Percentiles rank a stretch among this genome's conserved stretches.
Evolutionary conservation across 1,140 invertebrate species (phyloP).

Genomic region (Muscidifurax raptorellus): DNA sequence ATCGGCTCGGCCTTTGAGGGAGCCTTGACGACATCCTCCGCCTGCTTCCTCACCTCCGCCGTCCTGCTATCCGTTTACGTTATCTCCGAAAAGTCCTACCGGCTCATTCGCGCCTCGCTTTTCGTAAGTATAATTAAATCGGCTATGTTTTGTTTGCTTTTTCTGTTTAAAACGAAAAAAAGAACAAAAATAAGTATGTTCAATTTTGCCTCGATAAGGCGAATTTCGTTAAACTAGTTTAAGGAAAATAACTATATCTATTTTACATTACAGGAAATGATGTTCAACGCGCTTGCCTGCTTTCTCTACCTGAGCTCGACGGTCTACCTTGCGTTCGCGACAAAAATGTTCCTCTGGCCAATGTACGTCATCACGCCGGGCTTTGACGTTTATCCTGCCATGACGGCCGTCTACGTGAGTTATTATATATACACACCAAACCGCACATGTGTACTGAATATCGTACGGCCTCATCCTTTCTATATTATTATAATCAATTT

Average conservation of each 20-base stretch:
- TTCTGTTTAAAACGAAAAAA: no score
- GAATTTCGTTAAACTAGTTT: no score
- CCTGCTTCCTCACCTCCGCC: conserved; percentile 83
- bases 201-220: no score
- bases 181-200: no score
- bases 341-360: conserved; percentile 84
- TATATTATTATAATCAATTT: background rate
- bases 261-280: conserved; percentile 79
- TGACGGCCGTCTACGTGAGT: conserved; percentile 90
- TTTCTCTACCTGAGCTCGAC: conserved; percentile 86
- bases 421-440: background rate
- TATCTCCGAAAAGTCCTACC: conserved; percentile 84
- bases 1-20: conserved; percentile 85
- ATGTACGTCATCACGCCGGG: conserved; percentile 77
- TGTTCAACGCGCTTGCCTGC: conserved; percentile 85
- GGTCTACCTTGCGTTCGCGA: conserved; percentile 84
- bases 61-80: conserved; percentile 85
- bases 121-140: conserved; percentile 81
- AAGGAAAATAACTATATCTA: no score
- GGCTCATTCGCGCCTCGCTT: conserved; percentile 83
- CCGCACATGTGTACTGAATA: background rate
- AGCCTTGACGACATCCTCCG: conserved; percentile 84
- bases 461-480: background rate
- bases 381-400: conserved; percentile 86
- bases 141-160: background rate